Base-by-base conservation (phyloP, 2,797 vertebrate genomes). In the Tragopan temminckii region DNA sequence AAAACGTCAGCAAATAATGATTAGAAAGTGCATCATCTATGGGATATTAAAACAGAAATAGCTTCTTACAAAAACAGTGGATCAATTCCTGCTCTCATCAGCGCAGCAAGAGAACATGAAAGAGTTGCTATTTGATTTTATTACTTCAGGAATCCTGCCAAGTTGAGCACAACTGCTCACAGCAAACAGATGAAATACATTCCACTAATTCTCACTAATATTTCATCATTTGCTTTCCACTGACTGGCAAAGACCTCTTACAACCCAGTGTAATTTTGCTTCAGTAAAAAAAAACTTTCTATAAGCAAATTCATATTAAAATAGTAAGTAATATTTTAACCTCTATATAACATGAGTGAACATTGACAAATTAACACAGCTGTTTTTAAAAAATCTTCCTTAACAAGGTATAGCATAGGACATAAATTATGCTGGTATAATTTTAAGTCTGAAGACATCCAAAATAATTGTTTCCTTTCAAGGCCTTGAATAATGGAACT, bases 71-170 rank as follows among this genome's bases (percentile, higher is more conserved):
- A 93, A 86, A 93, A 75, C 53, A 64, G 36, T 33, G 52, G 80
- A 93, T 88, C 89, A 86, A 96, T 94, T 96, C 64, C 76, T 43
- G 13, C 59, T 46, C 74, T 90, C 63, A 91, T 91, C 89, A 91
- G 80, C 93, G 86, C 91, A 96, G 74, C 88, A 90, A 95, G 85
- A 48, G 63, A 94, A 94, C 2, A 0, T 33, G 80, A 90, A 95
- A 89, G 79, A 91, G 90, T 80, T 94, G 61, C 63, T 86, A 92
- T 86, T 89, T 91, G 75, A 94, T 76, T 93, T 89, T 70, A 68
- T 74, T 81, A 48, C 74, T 66, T 84, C 67, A 92, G 77, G 70
- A 94, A 84, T 80, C 78, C 88, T 86, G 85, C 88, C 95, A 94
- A 70, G 50, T 29, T 79, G 52, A 88, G 57, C 75, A 84, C 33